phyloP scores from a whole-genome alignment of 1,140 invertebrate species.

The Drosophila subpulchrella region DNA sequence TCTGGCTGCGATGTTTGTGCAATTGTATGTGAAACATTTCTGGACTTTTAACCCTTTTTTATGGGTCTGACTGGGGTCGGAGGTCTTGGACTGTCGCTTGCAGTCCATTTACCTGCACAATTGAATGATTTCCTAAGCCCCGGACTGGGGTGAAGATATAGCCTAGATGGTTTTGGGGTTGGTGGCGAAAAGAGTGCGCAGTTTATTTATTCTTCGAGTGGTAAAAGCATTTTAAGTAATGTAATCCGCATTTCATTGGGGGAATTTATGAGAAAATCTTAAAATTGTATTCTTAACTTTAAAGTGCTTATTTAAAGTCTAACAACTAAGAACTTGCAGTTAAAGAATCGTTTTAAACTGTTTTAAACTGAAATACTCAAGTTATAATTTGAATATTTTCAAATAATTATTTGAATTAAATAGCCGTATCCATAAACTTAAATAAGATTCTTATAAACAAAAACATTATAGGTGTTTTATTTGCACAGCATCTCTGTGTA shows the following conservation, averaged over 20 bases:
- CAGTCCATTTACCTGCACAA: slow-evolving; percentile 84
- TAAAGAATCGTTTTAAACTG: too few species aligned
- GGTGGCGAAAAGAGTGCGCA: slow-evolving; percentile 9
- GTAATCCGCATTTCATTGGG: slow-evolving; percentile 7
- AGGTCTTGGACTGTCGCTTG: slow-evolving; percentile 72
- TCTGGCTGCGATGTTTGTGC: slow-evolving; percentile 46
- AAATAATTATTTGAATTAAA: too few species aligned
- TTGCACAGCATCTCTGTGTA: neutral
- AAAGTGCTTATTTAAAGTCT: neutral
- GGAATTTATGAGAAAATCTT: slow-evolving; percentile 5
- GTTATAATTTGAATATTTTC: too few species aligned
- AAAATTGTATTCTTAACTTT: neutral
- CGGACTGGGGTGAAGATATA: slow-evolving; percentile 16
- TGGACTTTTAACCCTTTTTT: slow-evolving; percentile 39
- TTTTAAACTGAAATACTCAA: too few species aligned
- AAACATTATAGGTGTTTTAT: too few species aligned
- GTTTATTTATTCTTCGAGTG: slow-evolving; percentile 22
- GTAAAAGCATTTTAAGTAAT: slow-evolving; percentile 34
- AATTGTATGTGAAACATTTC: slow-evolving; percentile 76
- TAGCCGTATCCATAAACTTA: too few species aligned
- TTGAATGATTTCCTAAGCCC: slow-evolving; percentile 81
- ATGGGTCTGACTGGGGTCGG: slow-evolving; percentile 34
- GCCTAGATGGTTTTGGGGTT: slow-evolving; percentile 32
- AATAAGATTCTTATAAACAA: too few species aligned
- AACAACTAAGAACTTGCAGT: neutral